Evolutionary conservation across 2,888 invertebrate genomes (phyloP), one percentile per base, ranked within the genome.

Genomic region (Eumerus sabulonum): DNA sequence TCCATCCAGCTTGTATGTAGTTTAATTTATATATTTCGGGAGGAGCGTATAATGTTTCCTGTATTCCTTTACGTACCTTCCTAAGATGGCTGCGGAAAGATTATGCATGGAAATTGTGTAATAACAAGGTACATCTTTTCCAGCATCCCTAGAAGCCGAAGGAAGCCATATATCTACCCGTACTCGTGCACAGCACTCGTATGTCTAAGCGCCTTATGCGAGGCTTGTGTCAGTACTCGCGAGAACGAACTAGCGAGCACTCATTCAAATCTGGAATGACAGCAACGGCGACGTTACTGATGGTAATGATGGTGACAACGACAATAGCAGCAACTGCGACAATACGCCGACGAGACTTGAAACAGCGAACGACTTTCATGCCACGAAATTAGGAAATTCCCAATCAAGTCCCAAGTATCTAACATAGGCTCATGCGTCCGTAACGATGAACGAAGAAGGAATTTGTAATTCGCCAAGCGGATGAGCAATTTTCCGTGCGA

Each of bases 321-420:
- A 36, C 38, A 40, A 51, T 13, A 36, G 36, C 27, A 44, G 11
- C 36, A n/a, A 47, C 63, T 4, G 7, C 27, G 27, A 27, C 27
- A 27, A 27, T 27, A 27, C 27, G 27, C 27, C 27, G 7, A 27
- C 27, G 27, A 27, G 3, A 48, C 44, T 53, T 16, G 38, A 60
- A 51, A 53, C 66, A 54, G 47, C 48, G 27, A 27, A 7, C 27
- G 53, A 70, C 19, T 56, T 71, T 60, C 44, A 62, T 59, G 64
- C 27, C 27, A 63, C 38, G 57, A 53, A 72, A 73, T 68, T 62
- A 77, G 77, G 77, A 77, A 77, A 63, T 77, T 62, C 63, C 67
- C 47, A 73, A 77, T 77, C 67, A 68, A 27, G 67, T 64, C 73
- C 73, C 67, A 68, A 27, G 67, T 64, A 38, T 59, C 38, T 51